Base-by-base conservation (phyloP, 1,140 invertebrate genomes). In the Drosophila arizonae region DNA sequence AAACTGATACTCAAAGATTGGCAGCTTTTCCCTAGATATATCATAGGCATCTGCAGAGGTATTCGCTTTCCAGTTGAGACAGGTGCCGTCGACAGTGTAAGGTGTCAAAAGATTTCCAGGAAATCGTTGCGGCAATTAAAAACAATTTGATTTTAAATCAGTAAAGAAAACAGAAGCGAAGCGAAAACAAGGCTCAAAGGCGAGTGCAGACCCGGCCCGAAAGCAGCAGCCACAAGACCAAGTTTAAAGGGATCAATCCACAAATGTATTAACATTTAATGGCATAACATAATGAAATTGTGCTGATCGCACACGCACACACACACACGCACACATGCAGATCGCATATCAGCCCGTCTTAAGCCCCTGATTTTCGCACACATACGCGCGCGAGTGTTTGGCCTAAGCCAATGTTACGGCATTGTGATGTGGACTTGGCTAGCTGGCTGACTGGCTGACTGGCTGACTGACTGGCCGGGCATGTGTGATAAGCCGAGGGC, bases 361-460 rank as follows among this genome's bases (percentile, higher is more conserved):
- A 80, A 88, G 77, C 69, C 85, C 74, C 70, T 82, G 72, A 88
- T 89, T 88, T 88, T 88, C 77, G 76, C 79, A 81, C 78, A 81
- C 51, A 50, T 15, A 36, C 48, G 51, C 15, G 48, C 46, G 43
- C 43, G 17, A 54, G 71, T 21, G 21, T 24, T 24, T 65, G 39
- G 63, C 46, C 74, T 90, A 90, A 90, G 80, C 87, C 87, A 90
- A 90, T 90, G 87, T 90, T 90, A 90, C 88, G 72, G 87, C 87
- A 87, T 87, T 90, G 82, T 88, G 64, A 82, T 50, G 48, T 24
- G 17, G 43, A 45, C 43, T 46, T 21, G 46, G 54, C 41, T 39
- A 36, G 13, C 21, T 39, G 28, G 21, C 39, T 39, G 55, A n/a
- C 11, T 45, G 46, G 15, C 43, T 63, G 43, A 17, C 33, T 33